A percentile compares a stretch with the other conserved stretches of the same genome.
Evolutionary conservation across 2,113 vertebrate genomes (phyloP).

Genomic region (Austrofundulus limnaeus): DNA sequence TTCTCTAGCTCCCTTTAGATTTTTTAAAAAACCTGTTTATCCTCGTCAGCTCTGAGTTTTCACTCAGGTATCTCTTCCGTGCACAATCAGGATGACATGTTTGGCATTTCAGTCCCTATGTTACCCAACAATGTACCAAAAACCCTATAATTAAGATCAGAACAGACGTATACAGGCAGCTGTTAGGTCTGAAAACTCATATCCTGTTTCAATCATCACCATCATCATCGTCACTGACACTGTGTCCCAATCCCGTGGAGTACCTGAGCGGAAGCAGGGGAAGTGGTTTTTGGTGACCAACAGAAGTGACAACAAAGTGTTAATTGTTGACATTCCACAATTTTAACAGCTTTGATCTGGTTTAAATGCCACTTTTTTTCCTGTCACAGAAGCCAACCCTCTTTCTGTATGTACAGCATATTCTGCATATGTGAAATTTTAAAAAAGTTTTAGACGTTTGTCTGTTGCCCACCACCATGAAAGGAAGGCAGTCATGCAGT

Average conservation of each 20-base stretch:
- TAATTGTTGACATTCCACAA: not conserved
- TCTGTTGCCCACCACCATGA: no score
- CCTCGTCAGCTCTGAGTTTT: not conserved
- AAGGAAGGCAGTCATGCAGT: no score
- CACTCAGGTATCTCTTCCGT: not conserved
- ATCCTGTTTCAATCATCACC: conserved; percentile 49
- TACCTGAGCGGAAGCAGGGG: conserved; percentile 29
- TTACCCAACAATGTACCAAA: not conserved
- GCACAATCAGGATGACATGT: not conserved
- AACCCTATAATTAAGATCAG: not conserved
- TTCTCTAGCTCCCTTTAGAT: not conserved
- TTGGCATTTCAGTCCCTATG: not conserved
- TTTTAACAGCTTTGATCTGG: conserved; percentile 18
- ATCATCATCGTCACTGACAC: not conserved
- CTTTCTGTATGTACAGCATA: no score
- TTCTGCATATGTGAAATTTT: not conserved
- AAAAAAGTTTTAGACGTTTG: no score
- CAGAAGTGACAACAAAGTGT: no score
- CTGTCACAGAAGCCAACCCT: no score
- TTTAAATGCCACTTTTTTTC: not conserved
- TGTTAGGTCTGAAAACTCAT: conserved; percentile 21
- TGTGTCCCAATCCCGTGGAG: conserved; percentile 53
- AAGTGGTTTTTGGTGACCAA: conserved; percentile 11
- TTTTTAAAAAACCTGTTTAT: not conserved
- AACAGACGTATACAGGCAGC: conserved; percentile 1